These are phyloP conservation scores for Calliphora vomitoria DNA, from an alignment of 2,888 invertebrate genomes.

Conservation along the genomic window DNA sequence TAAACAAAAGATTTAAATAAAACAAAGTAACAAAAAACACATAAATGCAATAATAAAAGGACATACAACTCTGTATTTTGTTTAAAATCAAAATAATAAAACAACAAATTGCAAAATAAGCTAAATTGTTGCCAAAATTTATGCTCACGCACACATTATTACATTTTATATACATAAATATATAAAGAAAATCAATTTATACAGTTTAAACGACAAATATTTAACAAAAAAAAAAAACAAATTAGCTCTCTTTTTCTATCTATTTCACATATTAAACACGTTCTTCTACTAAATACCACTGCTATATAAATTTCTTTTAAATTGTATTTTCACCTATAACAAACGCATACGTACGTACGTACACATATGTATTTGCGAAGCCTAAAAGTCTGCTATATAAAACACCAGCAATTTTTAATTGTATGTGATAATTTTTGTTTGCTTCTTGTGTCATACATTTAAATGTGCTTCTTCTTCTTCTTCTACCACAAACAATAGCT, in stretches of 20 bases:
- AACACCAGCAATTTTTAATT: constrained; percentile 20
- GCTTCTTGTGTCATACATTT: constrained; percentile 59
- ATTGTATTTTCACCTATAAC: constrained; percentile 29
- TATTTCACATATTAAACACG: constrained; percentile 44
- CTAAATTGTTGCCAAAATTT: constrained; percentile 41
- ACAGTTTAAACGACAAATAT: constrained; percentile 5
- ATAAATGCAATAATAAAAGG: constrained; percentile 37
- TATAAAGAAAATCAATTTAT: constrained; percentile 16
- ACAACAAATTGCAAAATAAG: background rate
- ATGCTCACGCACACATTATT: constrained; percentile 29
- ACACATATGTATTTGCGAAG: constrained; percentile 16
- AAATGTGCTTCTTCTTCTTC: constrained; percentile 64
- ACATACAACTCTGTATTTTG: constrained; percentile 49
- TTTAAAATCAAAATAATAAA: constrained; percentile 13
- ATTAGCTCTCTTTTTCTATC: constrained; percentile 30
- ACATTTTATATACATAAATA: constrained; percentile 34
- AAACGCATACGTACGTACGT: background rate
- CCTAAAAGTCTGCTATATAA: constrained; percentile 64
- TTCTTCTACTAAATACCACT: constrained; percentile 12
- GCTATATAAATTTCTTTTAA: constrained; percentile 13
- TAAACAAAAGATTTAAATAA: constrained; percentile 42
- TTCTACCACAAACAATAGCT: constrained; percentile 30
- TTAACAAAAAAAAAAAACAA: too few relatives aligned
- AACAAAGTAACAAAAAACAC: constrained; percentile 27
- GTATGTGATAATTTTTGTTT: constrained; percentile 47